Percentiles rank a stretch among this genome's conserved stretches.
These are phyloP conservation scores for Aspidiotus rigidus DNA, from an alignment of 2,888 invertebrate genomes.

Conservation along the genomic window DNA sequence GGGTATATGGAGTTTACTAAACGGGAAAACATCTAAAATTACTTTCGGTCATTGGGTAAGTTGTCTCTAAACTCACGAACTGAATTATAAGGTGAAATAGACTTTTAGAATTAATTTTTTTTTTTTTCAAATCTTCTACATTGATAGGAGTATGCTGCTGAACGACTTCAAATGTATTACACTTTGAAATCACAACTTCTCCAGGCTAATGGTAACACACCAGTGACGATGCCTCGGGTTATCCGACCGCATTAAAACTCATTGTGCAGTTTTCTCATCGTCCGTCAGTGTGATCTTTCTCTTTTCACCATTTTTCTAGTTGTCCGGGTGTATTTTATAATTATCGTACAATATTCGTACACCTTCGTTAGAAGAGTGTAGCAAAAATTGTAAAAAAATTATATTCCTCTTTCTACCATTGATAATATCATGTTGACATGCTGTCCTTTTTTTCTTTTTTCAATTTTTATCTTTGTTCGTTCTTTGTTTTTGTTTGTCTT, in stretches of 20 bases:
- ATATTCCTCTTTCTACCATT: too few relatives aligned
- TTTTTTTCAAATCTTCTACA: background rate
- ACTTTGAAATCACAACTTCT: slow-evolving; percentile 51
- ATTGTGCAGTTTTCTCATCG: too few relatives aligned
- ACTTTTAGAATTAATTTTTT: background rate
- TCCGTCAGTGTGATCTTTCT: too few relatives aligned
- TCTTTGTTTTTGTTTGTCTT: too few relatives aligned
- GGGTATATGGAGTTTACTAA: slow-evolving; percentile 85
- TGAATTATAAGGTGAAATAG: background rate
- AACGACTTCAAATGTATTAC: slow-evolving; percentile 54
- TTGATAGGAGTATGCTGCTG: slow-evolving; percentile 57
- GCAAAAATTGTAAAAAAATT: too few relatives aligned
- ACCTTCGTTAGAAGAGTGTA: too few relatives aligned
- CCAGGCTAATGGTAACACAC: slow-evolving; percentile 7
- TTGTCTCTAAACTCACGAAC: slow-evolving; percentile 15
- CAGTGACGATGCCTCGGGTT: background rate
- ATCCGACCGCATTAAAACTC: slow-evolving; percentile 12
- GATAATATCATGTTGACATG: too few relatives aligned
- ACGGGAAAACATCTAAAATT: slow-evolving; percentile 76
- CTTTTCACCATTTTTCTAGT: too few relatives aligned
- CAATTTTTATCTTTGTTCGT: too few relatives aligned
- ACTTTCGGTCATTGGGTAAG: slow-evolving; percentile 91
- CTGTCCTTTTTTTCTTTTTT: too few relatives aligned
- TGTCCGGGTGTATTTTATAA: too few relatives aligned
- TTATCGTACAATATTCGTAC: too few relatives aligned